Evolutionary conservation across 1,140 invertebrate genomes (phyloP).

Genomic region (Anastrepha obliqua): DNA sequence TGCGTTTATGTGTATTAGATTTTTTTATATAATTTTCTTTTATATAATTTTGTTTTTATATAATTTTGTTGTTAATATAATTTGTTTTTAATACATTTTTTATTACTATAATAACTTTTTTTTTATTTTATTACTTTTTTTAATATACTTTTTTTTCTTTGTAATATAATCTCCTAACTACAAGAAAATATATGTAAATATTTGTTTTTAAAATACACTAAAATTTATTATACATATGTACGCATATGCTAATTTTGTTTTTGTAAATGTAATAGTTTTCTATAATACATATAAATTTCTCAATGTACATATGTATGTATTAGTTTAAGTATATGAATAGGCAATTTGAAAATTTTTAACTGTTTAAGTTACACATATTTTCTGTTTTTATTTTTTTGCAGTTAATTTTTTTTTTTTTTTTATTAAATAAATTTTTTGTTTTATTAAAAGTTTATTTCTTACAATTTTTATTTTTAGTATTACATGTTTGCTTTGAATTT

Average conservation of each 20-base stretch:
- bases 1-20: background rate
- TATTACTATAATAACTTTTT: no score
- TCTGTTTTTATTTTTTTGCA: background rate
- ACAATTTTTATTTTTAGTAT: no score
- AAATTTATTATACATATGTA: conserved; percentile 17
- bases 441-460: background rate
- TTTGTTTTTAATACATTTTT: no score
- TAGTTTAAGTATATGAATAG: conserved; percentile 20
- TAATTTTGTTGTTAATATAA: no score
- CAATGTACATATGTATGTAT: background rate
- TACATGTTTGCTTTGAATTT: no score
- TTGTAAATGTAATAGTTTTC: background rate
- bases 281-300: background rate
- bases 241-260: background rate
- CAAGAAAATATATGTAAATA: background rate
- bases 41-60: background rate
- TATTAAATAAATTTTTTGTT: background rate
- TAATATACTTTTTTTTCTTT: background rate
- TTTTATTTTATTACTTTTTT: background rate
- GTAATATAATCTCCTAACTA: conserved; percentile 42
- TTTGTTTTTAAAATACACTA: conserved; percentile 18
- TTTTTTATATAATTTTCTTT: background rate
- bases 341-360: background rate
- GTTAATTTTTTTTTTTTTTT: background rate
- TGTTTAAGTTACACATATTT: background rate